Base-by-base conservation (phyloP, 2,888 invertebrate genomes). In the Tetranychus piercei region DNA sequence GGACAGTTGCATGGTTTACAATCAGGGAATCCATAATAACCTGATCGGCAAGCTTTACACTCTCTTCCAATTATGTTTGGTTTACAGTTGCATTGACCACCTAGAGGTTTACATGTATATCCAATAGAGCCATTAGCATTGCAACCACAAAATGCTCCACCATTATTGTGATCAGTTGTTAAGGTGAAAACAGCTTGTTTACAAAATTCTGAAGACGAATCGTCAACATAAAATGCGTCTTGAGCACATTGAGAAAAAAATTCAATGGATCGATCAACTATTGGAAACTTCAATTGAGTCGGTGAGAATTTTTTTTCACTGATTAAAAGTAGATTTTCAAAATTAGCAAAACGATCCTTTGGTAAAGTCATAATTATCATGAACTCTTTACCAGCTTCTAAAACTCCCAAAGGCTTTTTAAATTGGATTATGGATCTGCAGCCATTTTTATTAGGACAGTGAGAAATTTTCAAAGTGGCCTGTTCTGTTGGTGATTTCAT, bases 81-180 rank as follows among this genome's bases (percentile, higher is more conserved):
- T 80, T 89, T 89, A 82, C 99, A 99, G 6, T 88, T 87, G 82
- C 99, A 99, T 82, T 97, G 95, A 0, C 99, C 99, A 0, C 97
- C 96, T 76, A 55, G 55, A 15, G 55, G 55, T 15, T 55, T 44
- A 44, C 43, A 71, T 18, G 43, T 15, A 44, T 66, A 44, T 22
- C n/a, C 23, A 1, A 20, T 55, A 6, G 43, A 55, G 1, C 67
- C 74, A 18, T 3, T 20, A 64, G 18, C 34, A 64, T 72, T n/a
- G 88, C 99, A 99, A 77, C 88, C 86, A 80, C 99, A 99, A 0
- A 88, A 86, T 69, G 93, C 82, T 0, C 96, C 95, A 0, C 95
- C 94, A 78, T 90, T 90, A 82, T 99, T 99, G 84, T 94, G 96
- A 76, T 93, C 91, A 0, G 94, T 87, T 0, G 96, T 94, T 79